A percentile compares a stretch with the other conserved stretches of the same genome.
Conservation (phyloP, 2,888 invertebrate species). For the Chelonus formosanus region DNA sequence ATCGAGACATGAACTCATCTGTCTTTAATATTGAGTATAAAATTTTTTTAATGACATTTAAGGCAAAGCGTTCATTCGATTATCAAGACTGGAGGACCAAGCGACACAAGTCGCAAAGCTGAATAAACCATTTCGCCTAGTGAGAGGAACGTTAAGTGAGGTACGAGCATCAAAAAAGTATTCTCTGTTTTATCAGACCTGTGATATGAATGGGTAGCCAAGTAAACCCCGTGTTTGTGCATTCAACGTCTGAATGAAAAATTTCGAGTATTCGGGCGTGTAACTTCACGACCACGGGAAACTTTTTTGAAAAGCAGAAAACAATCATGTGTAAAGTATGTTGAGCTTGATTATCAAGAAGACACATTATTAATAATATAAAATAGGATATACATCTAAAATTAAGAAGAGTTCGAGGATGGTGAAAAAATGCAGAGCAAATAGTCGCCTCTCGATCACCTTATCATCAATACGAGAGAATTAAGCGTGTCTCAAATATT, state of each 20-base stretch:
- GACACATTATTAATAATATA: constrained; percentile 3
- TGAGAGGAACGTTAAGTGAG: constrained; percentile 28
- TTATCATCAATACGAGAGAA: neutral
- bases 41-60: too few species aligned
- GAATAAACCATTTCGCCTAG: constrained; percentile 22
- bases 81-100: constrained; percentile 34
- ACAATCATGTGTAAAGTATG: constrained; percentile 49
- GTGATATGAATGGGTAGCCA: constrained; percentile 54
- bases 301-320: constrained; percentile 48
- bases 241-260: constrained; percentile 1
- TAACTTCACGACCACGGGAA: constrained; percentile 5
- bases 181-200: constrained; percentile 56
- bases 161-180: constrained; percentile 39
- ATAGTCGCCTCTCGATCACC: constrained; percentile 13
- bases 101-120: constrained; percentile 21
- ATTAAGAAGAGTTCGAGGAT: constrained; percentile 3
- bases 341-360: constrained; percentile 25
- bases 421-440: neutral
- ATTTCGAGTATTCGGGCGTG: neutral
- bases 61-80: constrained; percentile 19
- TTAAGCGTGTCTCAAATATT: constrained; percentile 8
- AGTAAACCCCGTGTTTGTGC: constrained; percentile 31
- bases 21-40: neutral
- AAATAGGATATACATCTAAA: constrained; percentile 3
- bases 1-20: constrained; percentile 14